phyloP scores from a whole-genome alignment of 1,140 invertebrate species.

The Saxidomus purpurata region DNA sequence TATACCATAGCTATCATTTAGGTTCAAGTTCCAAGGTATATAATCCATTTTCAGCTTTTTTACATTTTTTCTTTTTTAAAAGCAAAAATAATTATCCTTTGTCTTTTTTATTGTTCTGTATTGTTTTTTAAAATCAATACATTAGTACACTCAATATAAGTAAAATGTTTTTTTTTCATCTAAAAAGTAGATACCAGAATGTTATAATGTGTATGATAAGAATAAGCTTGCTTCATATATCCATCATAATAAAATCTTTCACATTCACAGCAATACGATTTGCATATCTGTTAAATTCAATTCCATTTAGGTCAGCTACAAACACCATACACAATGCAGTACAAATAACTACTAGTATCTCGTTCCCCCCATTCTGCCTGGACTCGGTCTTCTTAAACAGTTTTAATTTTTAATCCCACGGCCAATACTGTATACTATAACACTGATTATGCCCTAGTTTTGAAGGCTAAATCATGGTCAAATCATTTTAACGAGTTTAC shows the following conservation, averaged over 20 bases:
- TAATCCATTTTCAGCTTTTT: too few species aligned
- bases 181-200: slow-evolving; percentile 36
- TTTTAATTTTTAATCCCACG: background rate
- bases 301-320: too few species aligned
- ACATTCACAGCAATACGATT: too few species aligned
- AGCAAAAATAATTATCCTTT: too few species aligned
- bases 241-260: slow-evolving; percentile 23
- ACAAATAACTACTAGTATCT: too few species aligned
- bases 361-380: too few species aligned
- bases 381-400: background rate
- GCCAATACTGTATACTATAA: background rate
- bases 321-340: too few species aligned
- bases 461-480: background rate
- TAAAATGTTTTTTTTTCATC: slow-evolving; percentile 8
- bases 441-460: background rate
- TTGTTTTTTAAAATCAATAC: too few species aligned
- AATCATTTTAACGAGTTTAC: slow-evolving; percentile 18
- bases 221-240: slow-evolving; percentile 45
- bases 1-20: slow-evolving; percentile 34
- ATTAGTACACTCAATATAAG: too few species aligned
- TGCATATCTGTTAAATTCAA: too few species aligned
- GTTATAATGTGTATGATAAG: slow-evolving; percentile 10
- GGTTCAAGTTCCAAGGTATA: slow-evolving; percentile 4
- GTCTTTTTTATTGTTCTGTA: too few species aligned
- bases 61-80: too few species aligned